These are phyloP conservation scores for Holothuria scabra DNA, from an alignment of 53 echinoderm and acorn worm genomes.

Conservation along the genomic window DNA sequence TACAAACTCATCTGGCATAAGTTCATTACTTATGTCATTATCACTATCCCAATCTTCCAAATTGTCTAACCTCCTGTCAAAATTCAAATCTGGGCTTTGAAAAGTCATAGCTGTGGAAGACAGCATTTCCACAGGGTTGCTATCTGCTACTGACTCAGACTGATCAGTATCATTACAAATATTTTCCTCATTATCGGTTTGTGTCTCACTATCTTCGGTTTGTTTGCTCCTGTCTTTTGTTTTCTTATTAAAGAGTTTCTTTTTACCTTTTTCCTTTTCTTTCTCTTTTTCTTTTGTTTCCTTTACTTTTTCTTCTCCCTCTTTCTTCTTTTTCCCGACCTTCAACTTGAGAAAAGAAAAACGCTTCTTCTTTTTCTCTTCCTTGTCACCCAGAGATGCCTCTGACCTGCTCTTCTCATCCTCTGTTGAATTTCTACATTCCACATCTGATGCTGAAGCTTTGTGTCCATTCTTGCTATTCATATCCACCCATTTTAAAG, in stretches of 20 bases:
- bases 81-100: conserved; percentile 58
- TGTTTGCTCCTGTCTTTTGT: conserved; percentile 53
- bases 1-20: conserved; percentile 92
- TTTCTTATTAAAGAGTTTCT: conserved; percentile 63
- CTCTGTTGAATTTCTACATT: conserved; percentile 20
- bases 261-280: conserved; percentile 70
- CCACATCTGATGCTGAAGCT: background rate
- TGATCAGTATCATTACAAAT: conserved; percentile 22
- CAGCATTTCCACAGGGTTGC: background rate
- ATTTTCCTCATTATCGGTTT: conserved; percentile 48
- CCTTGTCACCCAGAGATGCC: conserved; percentile 37
- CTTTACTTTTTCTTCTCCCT: conserved; percentile 54
- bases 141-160: conserved; percentile 48
- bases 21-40: conserved; percentile 89
- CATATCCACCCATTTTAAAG: background rate
- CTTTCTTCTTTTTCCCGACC: conserved; percentile 68
- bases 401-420: conserved; percentile 42
- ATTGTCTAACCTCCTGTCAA: conserved; percentile 79
- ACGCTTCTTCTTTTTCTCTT: conserved; percentile 86
- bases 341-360: conserved; percentile 95
- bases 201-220: conserved; percentile 46
- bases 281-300: conserved; percentile 38
- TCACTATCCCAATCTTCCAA: conserved; percentile 91
- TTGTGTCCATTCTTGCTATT: background rate
- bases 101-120: conserved; percentile 28